Evolutionary conservation across 2,797 vertebrate species (phyloP).

Genomic region (Melanotaenia boesemani): DNA sequence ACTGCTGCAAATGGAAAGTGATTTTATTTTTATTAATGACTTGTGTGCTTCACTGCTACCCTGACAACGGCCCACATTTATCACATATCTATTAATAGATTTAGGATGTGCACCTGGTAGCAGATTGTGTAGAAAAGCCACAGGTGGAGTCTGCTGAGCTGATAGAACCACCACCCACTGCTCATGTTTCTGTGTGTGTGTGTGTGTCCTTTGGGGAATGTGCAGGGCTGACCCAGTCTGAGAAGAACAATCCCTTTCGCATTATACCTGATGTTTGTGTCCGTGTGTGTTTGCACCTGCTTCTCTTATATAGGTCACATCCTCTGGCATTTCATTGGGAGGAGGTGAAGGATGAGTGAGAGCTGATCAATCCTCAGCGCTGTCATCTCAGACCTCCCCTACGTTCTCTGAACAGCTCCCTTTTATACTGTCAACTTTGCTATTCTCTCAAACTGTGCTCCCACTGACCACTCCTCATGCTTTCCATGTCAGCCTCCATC

Average conservation of each 20-base stretch:
- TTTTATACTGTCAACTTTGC: constrained; percentile 35
- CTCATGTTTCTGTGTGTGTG: constrained; percentile 22
- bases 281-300: constrained; percentile 28
- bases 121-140: constrained; percentile 49
- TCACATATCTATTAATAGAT: constrained; percentile 62
- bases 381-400: constrained; percentile 41
- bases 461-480: background rate
- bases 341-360: constrained; percentile 34
- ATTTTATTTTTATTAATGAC: constrained; percentile 55
- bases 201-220: constrained; percentile 45
- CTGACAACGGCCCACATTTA: constrained; percentile 45
- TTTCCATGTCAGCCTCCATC: constrained; percentile 13
- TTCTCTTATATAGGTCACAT: constrained; percentile 78
- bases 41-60: constrained; percentile 47
- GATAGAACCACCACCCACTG: constrained; percentile 58
- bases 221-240: constrained; percentile 61
- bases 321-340: constrained; percentile 33
- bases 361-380: constrained; percentile 38
- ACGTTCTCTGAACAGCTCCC: constrained; percentile 7
- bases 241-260: constrained; percentile 64
- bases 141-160: constrained; percentile 39
- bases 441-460: constrained; percentile 5
- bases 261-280: constrained; percentile 22
- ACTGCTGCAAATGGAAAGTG: constrained; percentile 26
- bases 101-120: constrained; percentile 58